Evolutionary conservation across 2,113 vertebrate species (phyloP).

Genomic region (Tautogolabrus adspersus): DNA sequence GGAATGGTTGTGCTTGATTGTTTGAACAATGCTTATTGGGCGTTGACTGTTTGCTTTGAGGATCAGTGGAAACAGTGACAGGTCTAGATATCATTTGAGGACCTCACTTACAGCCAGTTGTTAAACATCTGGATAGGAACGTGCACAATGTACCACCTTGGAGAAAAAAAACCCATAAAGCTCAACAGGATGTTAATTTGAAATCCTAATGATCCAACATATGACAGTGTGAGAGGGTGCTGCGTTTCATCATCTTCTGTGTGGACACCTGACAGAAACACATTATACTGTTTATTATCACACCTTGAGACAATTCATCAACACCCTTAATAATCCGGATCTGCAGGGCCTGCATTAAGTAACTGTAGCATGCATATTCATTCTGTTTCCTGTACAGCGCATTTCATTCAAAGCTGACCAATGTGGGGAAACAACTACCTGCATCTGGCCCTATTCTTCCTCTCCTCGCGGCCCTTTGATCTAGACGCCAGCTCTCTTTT

Average conservation of each 20-base stretch:
- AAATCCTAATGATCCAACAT: background rate
- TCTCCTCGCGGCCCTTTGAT: slow-evolving; percentile 69
- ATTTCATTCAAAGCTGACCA: slow-evolving; percentile 61
- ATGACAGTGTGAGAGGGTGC: background rate
- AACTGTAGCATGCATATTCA: slow-evolving; percentile 72
- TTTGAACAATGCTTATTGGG: no score
- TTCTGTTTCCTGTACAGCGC: slow-evolving; percentile 51
- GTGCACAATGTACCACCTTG: no score
- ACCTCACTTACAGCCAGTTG: no score
- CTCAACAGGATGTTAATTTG: no score
- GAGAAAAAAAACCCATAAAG: no score
- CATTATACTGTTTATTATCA: slow-evolving; percentile 26
- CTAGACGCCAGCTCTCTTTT: slow-evolving; percentile 64
- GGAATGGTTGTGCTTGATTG: no score
- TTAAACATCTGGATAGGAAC: no score
- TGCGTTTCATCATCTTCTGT: background rate
- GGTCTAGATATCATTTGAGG: no score
- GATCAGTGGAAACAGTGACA: no score
- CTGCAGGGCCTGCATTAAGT: slow-evolving; percentile 57
- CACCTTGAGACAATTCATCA: slow-evolving; percentile 70
- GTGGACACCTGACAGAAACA: slow-evolving; percentile 17
- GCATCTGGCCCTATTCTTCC: slow-evolving; percentile 79
- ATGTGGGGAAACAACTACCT: slow-evolving; percentile 55
- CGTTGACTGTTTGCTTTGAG: no score
- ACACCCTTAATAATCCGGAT: slow-evolving; percentile 38